Base-by-base conservation (phyloP, 2,888 invertebrate species). In the Drosophila silvestris region DNA sequence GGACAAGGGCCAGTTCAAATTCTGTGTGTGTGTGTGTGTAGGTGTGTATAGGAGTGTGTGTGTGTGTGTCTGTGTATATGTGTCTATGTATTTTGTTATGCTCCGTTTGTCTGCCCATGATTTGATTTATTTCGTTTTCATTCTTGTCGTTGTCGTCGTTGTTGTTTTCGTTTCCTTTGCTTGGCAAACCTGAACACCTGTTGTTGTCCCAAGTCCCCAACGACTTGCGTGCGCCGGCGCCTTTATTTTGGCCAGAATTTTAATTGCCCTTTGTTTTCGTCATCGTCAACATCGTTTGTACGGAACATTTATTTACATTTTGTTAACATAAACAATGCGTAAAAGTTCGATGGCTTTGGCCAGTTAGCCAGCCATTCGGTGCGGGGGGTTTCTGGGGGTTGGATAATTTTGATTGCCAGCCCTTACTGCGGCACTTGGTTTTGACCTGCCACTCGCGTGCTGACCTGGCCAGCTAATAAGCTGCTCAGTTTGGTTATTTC, bases 301-400 rank as follows among this genome's bases (percentile, higher is more conserved):
- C 85, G 91, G 83, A 89, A 83, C 90, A 91, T 83, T 87, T 91
- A 87, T 87, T 87, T 91, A 87, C 87, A 87, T 87, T 87, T 87
- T 87, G 87, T 87, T 87, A 87, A 87, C 91, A 87, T 91, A 87
- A 87, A 91, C 90, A 91, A 87, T 90, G 91, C 91, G 91, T 89
- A 77, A 87, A 91, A 91, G 91, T 86, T 86, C 85, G 85, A 86
- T 91, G 90, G 90, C 72, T 87, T 69, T 79, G 74, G 37, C 71
- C 66, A 50, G 47, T 44, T 35, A 54, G 35, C n/a, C 47, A 28
- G n/a, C 14, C n/a, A 39, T 33, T 54, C 12, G 4, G 26, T 44
- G 52, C 39, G 7, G 28, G 33, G 30, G 35, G 51, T 47, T 73
- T n/a, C 12, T 5, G 30, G 39, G 14, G 37, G 57, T 30, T 28